A percentile compares a stretch with the other conserved stretches of the same genome.
These are phyloP conservation scores for Ageneiosus marmoratus DNA, from an alignment of 2,113 vertebrate genomes.

Conservation along the genomic window DNA sequence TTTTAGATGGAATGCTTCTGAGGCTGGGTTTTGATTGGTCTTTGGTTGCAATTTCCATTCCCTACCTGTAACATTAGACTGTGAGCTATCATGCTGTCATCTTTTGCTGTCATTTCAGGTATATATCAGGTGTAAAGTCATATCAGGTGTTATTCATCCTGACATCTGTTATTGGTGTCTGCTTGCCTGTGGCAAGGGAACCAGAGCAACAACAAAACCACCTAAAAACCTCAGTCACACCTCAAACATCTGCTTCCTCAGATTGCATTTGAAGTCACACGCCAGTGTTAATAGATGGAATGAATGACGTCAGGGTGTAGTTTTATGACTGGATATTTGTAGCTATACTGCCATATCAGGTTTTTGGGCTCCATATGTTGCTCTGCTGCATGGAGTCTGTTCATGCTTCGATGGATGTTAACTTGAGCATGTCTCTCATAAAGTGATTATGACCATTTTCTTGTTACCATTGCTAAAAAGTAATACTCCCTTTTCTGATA, in stretches of 20 bases:
- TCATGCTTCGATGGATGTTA: constrained; percentile 28
- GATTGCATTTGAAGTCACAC: constrained; percentile 41
- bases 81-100: neutral
- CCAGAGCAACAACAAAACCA: constrained; percentile 37
- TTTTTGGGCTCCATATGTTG: constrained; percentile 26
- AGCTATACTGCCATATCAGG: constrained; percentile 27
- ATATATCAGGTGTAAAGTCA: constrained; percentile 4
- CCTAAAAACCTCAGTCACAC: constrained; percentile 34
- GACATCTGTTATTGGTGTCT: constrained; percentile 18
- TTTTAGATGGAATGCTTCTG: neutral
- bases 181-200: constrained; percentile 32
- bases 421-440: constrained; percentile 17
- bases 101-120: constrained; percentile 30
- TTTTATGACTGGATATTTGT: constrained; percentile 33
- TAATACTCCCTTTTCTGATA: neutral
- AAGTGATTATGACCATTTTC: constrained; percentile 23
- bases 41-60: neutral
- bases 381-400: constrained; percentile 3
- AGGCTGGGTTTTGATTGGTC: neutral
- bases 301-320: constrained; percentile 38
- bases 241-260: constrained; percentile 51
- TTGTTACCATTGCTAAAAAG: neutral
- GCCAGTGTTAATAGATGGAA: constrained; percentile 42
- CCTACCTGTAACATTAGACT: neutral
- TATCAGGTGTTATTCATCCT: constrained; percentile 10